Evolutionary conservation across 1,140 invertebrate genomes (phyloP), one percentile per base, ranked within the genome.

Genomic region (Caerostris extrusa): DNA sequence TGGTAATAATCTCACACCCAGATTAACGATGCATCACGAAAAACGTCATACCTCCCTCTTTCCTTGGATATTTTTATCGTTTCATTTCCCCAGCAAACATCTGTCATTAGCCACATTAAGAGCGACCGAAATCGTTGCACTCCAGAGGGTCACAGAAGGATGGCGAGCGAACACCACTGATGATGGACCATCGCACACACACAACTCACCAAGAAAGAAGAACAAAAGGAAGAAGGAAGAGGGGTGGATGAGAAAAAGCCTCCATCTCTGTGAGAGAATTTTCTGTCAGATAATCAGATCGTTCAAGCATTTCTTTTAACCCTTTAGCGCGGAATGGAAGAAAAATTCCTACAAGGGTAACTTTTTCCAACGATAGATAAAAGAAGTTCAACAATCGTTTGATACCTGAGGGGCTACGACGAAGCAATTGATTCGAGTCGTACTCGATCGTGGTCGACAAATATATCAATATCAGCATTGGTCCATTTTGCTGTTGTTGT

Each of bases 251-350:
- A 53, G n/a, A 82, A 60, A 60, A 19, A 53, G 61, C 34, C 17
- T 81, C 82, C 14, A 71, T 50, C 55, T 19, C 19, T 64, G 64
- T 86, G 91, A 57, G 91, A 93, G 92, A 93, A 93, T 88, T 82
- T 89, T 93, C 71, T 61, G 67, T 55, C 61, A 69, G 92, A 93
- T 93, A 89, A 93, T 93, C 92, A 93, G 69, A 88, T 69, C 92
- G 57, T 64, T 82, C 57, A 93, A 93, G 85, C 92, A 89, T 88
- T 93, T 93, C 92, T 93, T 93, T 93, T 89, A 93, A 93, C 92
- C 92, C 92, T 93, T 93, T 93, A 86, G 83, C 82, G n/a, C 61
- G 57, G 71, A 87, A 81, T 19, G 82, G 60, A 67, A 67, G 17
- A 90, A 85, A 60, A 58, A 5, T 3, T 7, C 71, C 90, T 56